These are phyloP conservation scores for Hirudo medicinalis DNA, from an alignment of 1,140 invertebrate genomes.

Conservation along the genomic window DNA sequence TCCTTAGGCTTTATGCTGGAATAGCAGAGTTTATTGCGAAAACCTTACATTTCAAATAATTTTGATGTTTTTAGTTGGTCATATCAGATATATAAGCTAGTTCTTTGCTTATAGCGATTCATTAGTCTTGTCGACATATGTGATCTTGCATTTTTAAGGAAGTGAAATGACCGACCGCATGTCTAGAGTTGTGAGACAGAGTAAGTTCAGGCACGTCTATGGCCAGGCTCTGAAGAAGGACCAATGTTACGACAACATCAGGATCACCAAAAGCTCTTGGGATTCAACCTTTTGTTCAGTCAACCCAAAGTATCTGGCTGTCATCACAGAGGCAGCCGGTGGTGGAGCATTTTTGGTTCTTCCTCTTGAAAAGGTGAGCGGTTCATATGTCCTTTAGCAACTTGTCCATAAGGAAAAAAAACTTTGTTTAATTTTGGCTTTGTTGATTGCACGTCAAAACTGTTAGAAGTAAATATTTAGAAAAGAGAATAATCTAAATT, in stretches of 20 bases:
- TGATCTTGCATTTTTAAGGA: background rate
- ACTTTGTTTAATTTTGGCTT: background rate
- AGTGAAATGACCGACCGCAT: conserved; percentile 10
- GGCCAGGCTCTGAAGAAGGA: conserved; percentile 88
- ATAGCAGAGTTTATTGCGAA: too few relatives aligned
- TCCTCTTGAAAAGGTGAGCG: conserved; percentile 78
- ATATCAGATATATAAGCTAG: too few relatives aligned
- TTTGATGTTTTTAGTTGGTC: too few relatives aligned
- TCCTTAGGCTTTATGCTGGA: too few relatives aligned
- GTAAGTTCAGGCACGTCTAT: conserved; percentile 97
- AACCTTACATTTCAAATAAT: too few relatives aligned
- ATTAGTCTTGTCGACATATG: background rate
- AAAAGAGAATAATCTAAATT: background rate
- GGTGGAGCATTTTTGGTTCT: conserved; percentile 96
- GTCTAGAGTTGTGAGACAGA: conserved; percentile 74
- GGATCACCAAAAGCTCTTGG: conserved; percentile 94
- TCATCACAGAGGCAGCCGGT: conserved; percentile 95
- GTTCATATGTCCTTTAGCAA: background rate
- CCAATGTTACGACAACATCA: conserved; percentile 96
- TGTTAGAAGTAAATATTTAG: background rate
- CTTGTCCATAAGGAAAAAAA: background rate
- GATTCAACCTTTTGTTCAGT: conserved; percentile 97
- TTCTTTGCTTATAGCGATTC: too few relatives aligned
- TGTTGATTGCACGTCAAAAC: background rate
- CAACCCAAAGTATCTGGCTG: conserved; percentile 96